Evolutionary conservation across 2,113 vertebrate species (phyloP).

Genomic region (Boulengeromyrus knoepffleri): DNA sequence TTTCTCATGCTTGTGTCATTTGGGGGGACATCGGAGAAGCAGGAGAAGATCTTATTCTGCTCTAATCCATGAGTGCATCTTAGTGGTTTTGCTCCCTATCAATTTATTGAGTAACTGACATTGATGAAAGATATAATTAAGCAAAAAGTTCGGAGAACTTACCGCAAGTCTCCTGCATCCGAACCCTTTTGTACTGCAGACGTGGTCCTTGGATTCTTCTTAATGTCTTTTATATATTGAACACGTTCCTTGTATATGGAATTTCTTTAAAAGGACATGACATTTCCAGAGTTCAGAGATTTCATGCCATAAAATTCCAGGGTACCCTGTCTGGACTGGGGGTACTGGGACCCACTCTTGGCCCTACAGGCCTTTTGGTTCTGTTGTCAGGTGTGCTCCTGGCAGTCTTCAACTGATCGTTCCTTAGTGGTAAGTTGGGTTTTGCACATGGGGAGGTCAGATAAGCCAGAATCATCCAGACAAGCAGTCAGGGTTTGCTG

Average conservation of each 20-base stretch:
- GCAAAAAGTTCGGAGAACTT: background rate
- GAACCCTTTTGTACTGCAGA: background rate
- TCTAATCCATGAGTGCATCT: background rate
- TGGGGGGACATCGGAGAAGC: background rate
- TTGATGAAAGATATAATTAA: background rate
- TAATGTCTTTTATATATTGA: background rate
- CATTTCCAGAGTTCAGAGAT: background rate
- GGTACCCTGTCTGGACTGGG: background rate
- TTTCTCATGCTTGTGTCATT: background rate
- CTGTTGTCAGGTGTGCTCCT: background rate
- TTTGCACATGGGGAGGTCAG: background rate
- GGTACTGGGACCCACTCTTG: background rate
- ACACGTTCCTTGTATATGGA: background rate
- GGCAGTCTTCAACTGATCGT: background rate
- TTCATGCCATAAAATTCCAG: background rate
- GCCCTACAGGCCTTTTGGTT: background rate
- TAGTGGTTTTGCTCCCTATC: background rate
- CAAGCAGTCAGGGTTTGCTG: background rate
- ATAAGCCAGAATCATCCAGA: background rate
- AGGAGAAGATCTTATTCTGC: background rate
- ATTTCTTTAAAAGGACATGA: background rate
- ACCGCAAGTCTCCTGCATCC: background rate
- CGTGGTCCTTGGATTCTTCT: background rate
- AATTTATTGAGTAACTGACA: constrained; percentile 4
- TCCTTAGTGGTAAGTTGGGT: background rate